Evolutionary conservation across 2,113 vertebrate species (phyloP), one percentile per base, ranked within the genome.

Genomic region (Microtus pennsylvanicus): DNA sequence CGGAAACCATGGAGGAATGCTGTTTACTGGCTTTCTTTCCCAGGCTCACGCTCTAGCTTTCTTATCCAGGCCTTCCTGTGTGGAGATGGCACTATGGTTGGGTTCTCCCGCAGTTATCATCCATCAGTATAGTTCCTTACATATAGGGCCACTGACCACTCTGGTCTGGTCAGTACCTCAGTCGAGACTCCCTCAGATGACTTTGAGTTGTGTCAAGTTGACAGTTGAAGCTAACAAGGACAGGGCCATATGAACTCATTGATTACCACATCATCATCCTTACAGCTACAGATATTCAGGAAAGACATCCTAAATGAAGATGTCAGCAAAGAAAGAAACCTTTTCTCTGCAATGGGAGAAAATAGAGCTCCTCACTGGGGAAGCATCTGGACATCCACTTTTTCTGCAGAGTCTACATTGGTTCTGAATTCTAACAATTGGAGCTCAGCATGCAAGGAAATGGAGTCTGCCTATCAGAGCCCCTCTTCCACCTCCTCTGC

Each of bases 391-490:
- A 75, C 14, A 76, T 14, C 75, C 45, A 26, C 42, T 76, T 47
- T 12, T 45, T 76, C 24, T 45, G 87, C 13, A 26, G 65, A 12
- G 1, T 33, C 26, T 75, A 16, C 26, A 28, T n/a, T 58, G 52
- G 58, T 26, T 77, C 52, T 17, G 3, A 7, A 21, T 50, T 14
- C 22, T 30, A 17, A n/a, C 16, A 22, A 19, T 45, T 13, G 13
- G 17, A 67, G 5, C 30, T 28, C 6, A 5, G 9, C 0, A 19
- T 9, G 1, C 16, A 21, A 5, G 1, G 19, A 3, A 38, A 58
- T 58, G 45, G 74, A 55, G 16, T 55, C 70, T 24, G 21, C 55
- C 70, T 24, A 21, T 22, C 22, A 19, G 45, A 72, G 19, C 8
- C 50, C 50, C 16, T 21, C 13, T 24, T 17, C 42, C 38, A 26